phyloP scores from a whole-genome alignment of 2,797 vertebrate genomes.

The Propithecus perrieri region DNA sequence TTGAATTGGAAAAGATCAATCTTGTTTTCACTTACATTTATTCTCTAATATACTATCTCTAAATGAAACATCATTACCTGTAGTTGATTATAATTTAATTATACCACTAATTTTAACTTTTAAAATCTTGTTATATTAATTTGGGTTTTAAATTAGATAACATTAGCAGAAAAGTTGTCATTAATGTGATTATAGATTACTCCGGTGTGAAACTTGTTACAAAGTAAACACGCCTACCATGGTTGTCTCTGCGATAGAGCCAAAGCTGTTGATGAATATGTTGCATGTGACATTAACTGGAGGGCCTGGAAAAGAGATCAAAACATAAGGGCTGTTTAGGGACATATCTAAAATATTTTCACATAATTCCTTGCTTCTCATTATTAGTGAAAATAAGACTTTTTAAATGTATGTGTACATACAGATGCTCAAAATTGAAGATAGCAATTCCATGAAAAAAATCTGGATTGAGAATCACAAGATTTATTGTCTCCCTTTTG shows the following conservation, averaged over 20 bases:
- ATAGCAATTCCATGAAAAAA: neutral
- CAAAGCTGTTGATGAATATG: slow-evolving; percentile 99
- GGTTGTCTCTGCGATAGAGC: slow-evolving; percentile 98
- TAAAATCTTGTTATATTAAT: slow-evolving; percentile 4
- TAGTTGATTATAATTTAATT: neutral
- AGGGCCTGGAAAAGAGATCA: slow-evolving; percentile 89
- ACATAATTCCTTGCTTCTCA: neutral
- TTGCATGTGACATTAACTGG: slow-evolving; percentile 98
- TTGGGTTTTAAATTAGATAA: neutral
- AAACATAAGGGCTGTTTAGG: neutral
- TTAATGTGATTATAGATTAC: slow-evolving; percentile 15
- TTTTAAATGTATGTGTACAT: neutral
- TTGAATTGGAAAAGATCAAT: neutral
- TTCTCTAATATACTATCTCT: neutral
- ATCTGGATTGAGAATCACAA: neutral
- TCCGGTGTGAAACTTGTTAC: slow-evolving; percentile 2
- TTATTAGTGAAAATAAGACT: neutral
- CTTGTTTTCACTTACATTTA: neutral
- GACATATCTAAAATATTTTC: neutral
- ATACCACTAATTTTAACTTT: neutral
- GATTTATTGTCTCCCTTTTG: neutral
- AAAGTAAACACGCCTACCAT: slow-evolving; percentile 89
- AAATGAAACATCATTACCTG: slow-evolving; percentile 7
- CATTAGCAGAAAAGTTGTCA: neutral
- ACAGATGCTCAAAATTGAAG: neutral